Evolutionary conservation across 2,797 vertebrate genomes (phyloP), one percentile per base, ranked within the genome.

Genomic region (Dendrocincla tyrannina): DNA sequence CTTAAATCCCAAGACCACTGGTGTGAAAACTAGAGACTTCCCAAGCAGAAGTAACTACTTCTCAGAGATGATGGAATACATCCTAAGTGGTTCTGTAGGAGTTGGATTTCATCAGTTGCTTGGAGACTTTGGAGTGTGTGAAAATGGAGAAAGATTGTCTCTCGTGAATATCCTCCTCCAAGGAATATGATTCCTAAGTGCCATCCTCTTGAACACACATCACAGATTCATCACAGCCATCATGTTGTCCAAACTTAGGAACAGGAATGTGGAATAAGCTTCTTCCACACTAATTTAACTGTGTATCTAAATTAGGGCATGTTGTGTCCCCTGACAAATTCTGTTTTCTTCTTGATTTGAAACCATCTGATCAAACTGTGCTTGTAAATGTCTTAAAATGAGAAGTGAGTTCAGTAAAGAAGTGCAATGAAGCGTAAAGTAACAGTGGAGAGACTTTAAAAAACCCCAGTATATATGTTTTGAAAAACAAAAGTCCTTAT

Each of bases 171-270:
- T 9, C 35, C 16, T 22, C 73, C 60, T 89, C 47, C 7, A n/a
- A 28, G 37, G 33, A 33, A 74, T 77, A 28, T 14, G 5, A 35
- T 67, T 32, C 32, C 49, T 25, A 30, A 75, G 30, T 41, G 27
- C 19, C 17, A 9, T 81, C 16, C 17, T 42, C 5, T 44, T 49
- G 64, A 75, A 50, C 55, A 25, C 17, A 16, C 10, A 53, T 83
- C 9, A 1, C 7, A 2, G 47, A 32, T 23, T 77, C 11, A 8
- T 50, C 50, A 58, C 53, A 82, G 28, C 41, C 25, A 19, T 60
- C 0, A 0, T 41, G 23, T 25, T 2, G 5, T 20, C n/a, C 50
- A 63, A 67, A 35, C 4, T 56, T 17, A 49, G 35, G 33, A 59
- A 18, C 19, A 55, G 42, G n/a, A 11, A 70, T 50, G 39, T 10